Evolutionary conservation across 2,113 vertebrate genomes (phyloP), one percentile per base, ranked within the genome.

Genomic region (Zosterops hypoxanthus): DNA sequence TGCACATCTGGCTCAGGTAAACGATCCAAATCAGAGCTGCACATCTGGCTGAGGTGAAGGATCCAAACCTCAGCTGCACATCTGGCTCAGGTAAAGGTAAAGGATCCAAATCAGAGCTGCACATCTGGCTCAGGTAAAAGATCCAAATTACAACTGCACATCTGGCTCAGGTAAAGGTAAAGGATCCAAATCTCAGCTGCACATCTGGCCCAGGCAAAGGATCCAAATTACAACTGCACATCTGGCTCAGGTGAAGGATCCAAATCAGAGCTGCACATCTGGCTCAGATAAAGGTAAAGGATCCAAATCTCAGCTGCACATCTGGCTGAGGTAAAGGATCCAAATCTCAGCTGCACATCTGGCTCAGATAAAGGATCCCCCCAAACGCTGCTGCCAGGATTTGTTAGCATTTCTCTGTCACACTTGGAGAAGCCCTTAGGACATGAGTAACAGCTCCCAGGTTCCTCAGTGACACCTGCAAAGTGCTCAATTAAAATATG

Each of bases 281-380:
- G 71, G 41, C 6, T 75, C 0, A 31, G 25, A 9, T 25, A 1
- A 33, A 19, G 23, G 12, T 25, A 1, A 33, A 19, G 23, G 23
- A 52, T 50, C 17, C 29, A 6, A 11, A 39, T 17, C 34, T 31
- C 3, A 39, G 26, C 49, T 41, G 49, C 49, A 53, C 49, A 41
- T 31, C 66, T 69, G 66, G 47, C 47, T 33, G 0, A 25, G 36
- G 5, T 33, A 1, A 41, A 50, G 50, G 28, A 18, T 33, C 8
- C 49, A 5, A 12, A 24, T 9, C 36, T 18, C 21, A 53, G 36
- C 36, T 71, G 36, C 47, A 70, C 68, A 70, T 22, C 71, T 75
- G 55, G 55, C 42, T 59, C 1, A 59, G 55, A 1, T 23, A 2
- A 23, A 36, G 42, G 53, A 73, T 44, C 4, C 63, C 23, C 33